A percentile compares a stretch with the other conserved stretches of the same genome.
Evolutionary conservation across 2,888 invertebrate genomes (phyloP).

Genomic region (Torymus auratus): DNA sequence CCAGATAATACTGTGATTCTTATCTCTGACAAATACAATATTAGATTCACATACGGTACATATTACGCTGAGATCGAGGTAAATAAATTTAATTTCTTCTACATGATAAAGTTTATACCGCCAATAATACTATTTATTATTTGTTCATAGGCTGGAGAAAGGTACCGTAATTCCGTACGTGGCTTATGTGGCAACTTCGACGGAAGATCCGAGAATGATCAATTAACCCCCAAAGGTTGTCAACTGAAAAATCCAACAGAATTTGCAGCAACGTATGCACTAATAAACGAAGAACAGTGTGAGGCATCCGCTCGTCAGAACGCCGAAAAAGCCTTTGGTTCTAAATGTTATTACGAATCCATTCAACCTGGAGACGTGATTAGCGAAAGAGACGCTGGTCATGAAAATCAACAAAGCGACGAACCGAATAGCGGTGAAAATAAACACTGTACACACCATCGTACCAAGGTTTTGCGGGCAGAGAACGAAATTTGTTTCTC

Average conservation of each 20-base stretch:
- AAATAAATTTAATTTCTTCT: neutral
- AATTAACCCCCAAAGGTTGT: slow-evolving; percentile 79
- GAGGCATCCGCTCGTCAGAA: slow-evolving; percentile 77
- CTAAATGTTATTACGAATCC: slow-evolving; percentile 73
- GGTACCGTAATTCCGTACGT: slow-evolving; percentile 79
- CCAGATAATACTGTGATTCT: slow-evolving; percentile 80
- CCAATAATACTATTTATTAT: neutral
- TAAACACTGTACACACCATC: slow-evolving; percentile 59
- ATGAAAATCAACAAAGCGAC: slow-evolving; percentile 59
- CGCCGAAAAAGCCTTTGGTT: slow-evolving; percentile 75
- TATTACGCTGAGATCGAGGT: slow-evolving; percentile 77
- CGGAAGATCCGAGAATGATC: slow-evolving; percentile 80
- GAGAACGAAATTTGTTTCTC: slow-evolving; percentile 82
- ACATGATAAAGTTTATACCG: neutral
- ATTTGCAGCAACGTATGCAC: slow-evolving; percentile 80
- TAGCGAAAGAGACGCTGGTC: slow-evolving; percentile 73
- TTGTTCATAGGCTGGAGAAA: slow-evolving; percentile 67
- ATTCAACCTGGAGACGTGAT: slow-evolving; percentile 75
- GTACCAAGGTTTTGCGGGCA: slow-evolving; percentile 73
- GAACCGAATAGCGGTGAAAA: neutral
- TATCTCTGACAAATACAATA: slow-evolving; percentile 76
- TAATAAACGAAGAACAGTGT: slow-evolving; percentile 75
- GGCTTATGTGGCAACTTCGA: slow-evolving; percentile 84
- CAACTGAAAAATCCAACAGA: slow-evolving; percentile 78
- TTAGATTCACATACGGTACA: slow-evolving; percentile 81